A percentile compares a stretch with the other conserved stretches of the same genome.
Evolutionary conservation across 2,888 invertebrate genomes (phyloP).

Genomic region (Steromphala cineraria): DNA sequence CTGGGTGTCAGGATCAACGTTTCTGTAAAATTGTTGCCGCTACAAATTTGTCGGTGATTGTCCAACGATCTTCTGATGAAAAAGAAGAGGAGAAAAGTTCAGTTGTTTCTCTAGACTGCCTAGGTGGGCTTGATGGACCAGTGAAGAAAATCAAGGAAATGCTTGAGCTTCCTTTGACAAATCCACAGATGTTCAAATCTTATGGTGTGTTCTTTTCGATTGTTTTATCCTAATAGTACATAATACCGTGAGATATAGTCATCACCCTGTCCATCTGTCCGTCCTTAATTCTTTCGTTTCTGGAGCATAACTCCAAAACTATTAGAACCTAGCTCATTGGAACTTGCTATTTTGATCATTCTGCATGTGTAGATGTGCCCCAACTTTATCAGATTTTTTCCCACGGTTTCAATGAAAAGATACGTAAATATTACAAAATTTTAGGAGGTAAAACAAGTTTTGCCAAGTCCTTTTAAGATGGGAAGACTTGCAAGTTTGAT

Average conservation of each 20-base stretch:
- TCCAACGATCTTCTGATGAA: background rate
- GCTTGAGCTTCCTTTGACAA: constrained; percentile 54
- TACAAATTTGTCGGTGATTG: constrained; percentile 38
- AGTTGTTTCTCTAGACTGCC: constrained; percentile 38
- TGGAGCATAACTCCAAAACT: too few relatives aligned
- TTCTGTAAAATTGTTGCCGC: constrained; percentile 42
- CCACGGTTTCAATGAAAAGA: too few relatives aligned
- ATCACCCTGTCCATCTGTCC: background rate
- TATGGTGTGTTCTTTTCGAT: constrained; percentile 48
- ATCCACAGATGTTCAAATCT: constrained; percentile 53
- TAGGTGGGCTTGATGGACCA: constrained; percentile 61
- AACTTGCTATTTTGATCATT: too few relatives aligned
- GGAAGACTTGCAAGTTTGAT: too few relatives aligned
- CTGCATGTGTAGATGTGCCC: too few relatives aligned
- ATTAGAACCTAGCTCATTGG: too few relatives aligned
- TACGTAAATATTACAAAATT: too few relatives aligned
- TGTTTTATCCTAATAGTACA: too few relatives aligned
- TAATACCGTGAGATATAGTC: background rate
- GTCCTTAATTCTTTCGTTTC: too few relatives aligned
- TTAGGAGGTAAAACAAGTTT: too few relatives aligned
- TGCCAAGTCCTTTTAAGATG: too few relatives aligned
- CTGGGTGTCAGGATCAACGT: background rate
- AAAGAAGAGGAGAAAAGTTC: background rate
- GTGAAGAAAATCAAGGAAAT: constrained; percentile 56
- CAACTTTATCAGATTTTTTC: too few relatives aligned